Base-by-base conservation (phyloP, 2,888 invertebrate species). In the Trachelus iudaicus region DNA sequence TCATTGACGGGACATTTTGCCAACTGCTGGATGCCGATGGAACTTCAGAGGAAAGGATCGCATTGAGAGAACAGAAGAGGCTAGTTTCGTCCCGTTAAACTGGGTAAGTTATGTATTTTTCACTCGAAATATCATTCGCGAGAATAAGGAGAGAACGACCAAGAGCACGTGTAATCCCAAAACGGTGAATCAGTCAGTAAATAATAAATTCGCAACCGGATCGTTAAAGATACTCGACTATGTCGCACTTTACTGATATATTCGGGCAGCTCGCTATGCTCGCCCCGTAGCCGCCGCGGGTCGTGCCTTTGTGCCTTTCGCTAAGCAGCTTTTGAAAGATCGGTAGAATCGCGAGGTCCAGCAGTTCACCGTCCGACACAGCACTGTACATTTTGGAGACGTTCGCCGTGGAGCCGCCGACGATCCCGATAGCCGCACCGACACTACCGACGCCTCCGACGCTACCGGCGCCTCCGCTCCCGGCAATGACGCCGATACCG, bases 191-290 rank as follows among this genome's bases (percentile, higher is more conserved):
- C 40, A 40, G 15, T 40, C 40, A 6, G 15, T 40, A 15, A 40
- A 15, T 15, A 6, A 15, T 15, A 15, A 40, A 40, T 6, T 6
- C 40, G 40, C 15, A 40, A 15, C 40, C 40, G 40, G 40, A 40
- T 40, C 81, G 82, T 94, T 96, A 97, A 92, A 98, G 95, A 92
- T 98, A 98, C 90, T 98, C 98, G 87, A 98, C 98, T 88, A 98
- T 98, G 93, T 98, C 98, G 94, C 98, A 98, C 93, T 98, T 98
- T 87, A 98, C 97, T 81, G 97, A 97, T 93, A 97, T 97, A 93
- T 97, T 97, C 37, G 98, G 98, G 91, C 98, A 98, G 88, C 97
- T 97, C 85, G 97, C 95, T 78, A 97, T 97, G 84, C 95, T 95
- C 40, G 94, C 94, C 68, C 95, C 94, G 89, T 95, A 95, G 33